Base-by-base conservation (phyloP, 1,140 invertebrate genomes). In the Heliconius himera region DNA sequence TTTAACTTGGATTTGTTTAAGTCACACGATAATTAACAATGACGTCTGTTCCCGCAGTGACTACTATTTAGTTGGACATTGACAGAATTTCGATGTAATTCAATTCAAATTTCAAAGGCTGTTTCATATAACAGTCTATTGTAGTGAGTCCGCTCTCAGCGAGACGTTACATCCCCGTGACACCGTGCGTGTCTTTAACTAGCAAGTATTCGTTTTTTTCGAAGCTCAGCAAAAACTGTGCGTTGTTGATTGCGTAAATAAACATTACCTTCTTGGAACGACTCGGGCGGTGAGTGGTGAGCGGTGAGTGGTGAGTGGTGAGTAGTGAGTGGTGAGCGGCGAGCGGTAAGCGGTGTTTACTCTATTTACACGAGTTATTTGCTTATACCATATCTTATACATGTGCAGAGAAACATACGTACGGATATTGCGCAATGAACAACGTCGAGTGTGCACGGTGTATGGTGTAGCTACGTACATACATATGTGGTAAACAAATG, bases 201-300 rank as follows among this genome's bases (percentile, higher is more conserved):
- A 70, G 60, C 36, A 49, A 49, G 29, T 70, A 70, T 76, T 76
- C 41, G 49, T 20, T 76, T 49, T 76, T 76, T 76, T 49, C 54
- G 54, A 54, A 75, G 20, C 38, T 26, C 74, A 26, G 60, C 74
- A 76, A 76, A 76, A 76, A 76, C 33, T 75, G 74, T 13, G 11
- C 33, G 74, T 56, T 66, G 49, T 38, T 26, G 49, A 38, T 20
- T 20, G n/a, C 54, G 36, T 76, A 76, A 76, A 70, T n/a, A 76
- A 76, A 66, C 54, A 66, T 6, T 4, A 13, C 0, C 18, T 76
- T 76, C 60, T 18, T 18, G 56, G 74, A 70, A 76, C 56, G 56
- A 41, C 74, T 29, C 3, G 56, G 16, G 0, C 49, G 49, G 5
- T 4, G n/a, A 26, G n/a, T 3, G 9, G 56, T 0, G 54, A 60